phyloP scores from a whole-genome alignment of 2,113 vertebrate species.

The Heterochromis multidens region DNA sequence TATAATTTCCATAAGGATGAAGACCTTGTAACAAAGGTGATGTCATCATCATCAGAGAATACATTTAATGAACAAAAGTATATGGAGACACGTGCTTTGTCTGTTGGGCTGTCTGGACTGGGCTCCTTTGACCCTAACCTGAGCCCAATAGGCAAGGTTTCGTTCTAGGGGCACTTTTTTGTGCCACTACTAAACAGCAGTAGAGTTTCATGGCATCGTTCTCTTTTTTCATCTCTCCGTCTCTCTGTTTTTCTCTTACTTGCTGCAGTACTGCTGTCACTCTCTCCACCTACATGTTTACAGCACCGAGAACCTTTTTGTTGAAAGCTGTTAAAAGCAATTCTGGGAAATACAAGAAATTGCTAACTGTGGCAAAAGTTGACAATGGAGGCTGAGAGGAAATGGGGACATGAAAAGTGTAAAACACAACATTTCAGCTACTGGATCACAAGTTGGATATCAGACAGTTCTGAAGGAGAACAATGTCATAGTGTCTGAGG shows the following conservation, averaged over 20 bases:
- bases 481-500: background rate
- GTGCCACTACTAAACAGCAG: background rate
- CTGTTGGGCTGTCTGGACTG: background rate
- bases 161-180: background rate
- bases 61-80: background rate
- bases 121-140: background rate
- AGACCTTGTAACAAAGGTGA: background rate
- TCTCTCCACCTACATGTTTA: conserved; percentile 44
- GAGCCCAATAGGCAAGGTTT: background rate
- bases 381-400: conserved; percentile 16
- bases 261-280: background rate
- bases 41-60: background rate
- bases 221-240: background rate
- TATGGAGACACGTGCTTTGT: background rate
- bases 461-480: background rate
- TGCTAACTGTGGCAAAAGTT: conserved; percentile 28
- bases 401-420: background rate
- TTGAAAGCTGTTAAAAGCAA: conserved; percentile 41
- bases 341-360: conserved; percentile 33
- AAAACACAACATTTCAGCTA: conserved; percentile 6
- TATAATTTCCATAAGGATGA: background rate
- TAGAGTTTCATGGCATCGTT: background rate
- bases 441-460: conserved; percentile 2
- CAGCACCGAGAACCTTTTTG: conserved; percentile 28
- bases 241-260: background rate